Evolutionary conservation across 23 tunicate genomes (phyloP), one percentile per base, ranked within the genome.

Genomic region (Ascidia mentula): DNA sequence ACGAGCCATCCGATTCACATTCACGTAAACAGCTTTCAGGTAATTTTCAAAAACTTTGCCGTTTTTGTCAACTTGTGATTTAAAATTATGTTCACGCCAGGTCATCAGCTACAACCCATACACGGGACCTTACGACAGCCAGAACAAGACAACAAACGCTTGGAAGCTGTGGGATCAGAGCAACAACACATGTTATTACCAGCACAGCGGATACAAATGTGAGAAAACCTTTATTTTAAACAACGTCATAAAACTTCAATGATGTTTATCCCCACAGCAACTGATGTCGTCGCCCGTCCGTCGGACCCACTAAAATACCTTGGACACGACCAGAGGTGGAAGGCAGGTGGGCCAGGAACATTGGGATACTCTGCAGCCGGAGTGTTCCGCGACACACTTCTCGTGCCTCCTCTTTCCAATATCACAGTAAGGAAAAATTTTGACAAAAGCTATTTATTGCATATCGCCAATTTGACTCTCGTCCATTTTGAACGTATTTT

Each of bases 61-160:
- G n/a, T n/a, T n/a, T n/a, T n/a, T n/a, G n/a, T n/a, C n/a, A n/a
- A n/a, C n/a, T n/a, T n/a, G n/a, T n/a, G n/a, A n/a, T n/a, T n/a
- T n/a, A n/a, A n/a, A n/a, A n/a, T n/a, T n/a, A n/a, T n/a, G n/a
- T n/a, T n/a, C n/a, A n/a, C n/a, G 12, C 4, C 40, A 87, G 91
- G 88, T 88, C 0, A 82, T 88, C 24, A 82, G 92, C 72, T 88
- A 82, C 72, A 77, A 88, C n/a, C 79, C 87, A 6, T 88, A 82
- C 73, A 82, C 78, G 22, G 92, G 92, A 18, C 92, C 92, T 18
- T 69, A 39, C 32, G 75, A 46, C 24, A 77, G 42, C 75, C 59
- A 46, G 26, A 73, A 70, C 75, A 40, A 83, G 9, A 80, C 34
- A n/a, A 73, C 31, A 12, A 36, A 40, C 28, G 32, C 60, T 6